phyloP scores from a whole-genome alignment of 2,797 vertebrate species.

The Clarias platycephalus region DNA sequence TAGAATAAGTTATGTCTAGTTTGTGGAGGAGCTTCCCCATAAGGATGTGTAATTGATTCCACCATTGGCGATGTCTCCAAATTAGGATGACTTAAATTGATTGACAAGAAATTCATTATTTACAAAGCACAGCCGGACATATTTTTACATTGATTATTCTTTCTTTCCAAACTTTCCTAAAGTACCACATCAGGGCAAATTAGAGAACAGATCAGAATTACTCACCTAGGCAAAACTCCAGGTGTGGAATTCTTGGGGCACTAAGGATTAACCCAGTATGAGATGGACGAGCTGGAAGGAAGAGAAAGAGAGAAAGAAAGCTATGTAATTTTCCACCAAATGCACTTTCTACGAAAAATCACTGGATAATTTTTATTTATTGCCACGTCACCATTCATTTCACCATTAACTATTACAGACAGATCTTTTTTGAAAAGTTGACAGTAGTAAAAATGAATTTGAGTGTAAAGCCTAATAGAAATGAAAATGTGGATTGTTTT shows the following conservation, averaged over 20 bases:
- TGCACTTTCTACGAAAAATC: background rate
- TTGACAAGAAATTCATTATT: constrained; percentile 1
- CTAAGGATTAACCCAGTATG: constrained; percentile 60
- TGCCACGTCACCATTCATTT: background rate
- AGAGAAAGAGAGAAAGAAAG: constrained; percentile 6
- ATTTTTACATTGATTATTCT: background rate
- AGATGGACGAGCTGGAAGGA: constrained; percentile 47
- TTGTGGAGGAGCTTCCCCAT: constrained; percentile 23
- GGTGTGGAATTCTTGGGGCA: constrained; percentile 61
- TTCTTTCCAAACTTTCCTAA: background rate
- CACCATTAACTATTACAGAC: background rate
- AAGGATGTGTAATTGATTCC: background rate
- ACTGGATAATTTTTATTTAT: background rate
- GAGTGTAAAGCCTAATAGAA: constrained; percentile 4
- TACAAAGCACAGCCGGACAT: background rate
- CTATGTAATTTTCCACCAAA: background rate
- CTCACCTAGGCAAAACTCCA: constrained; percentile 75
- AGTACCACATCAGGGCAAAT: background rate
- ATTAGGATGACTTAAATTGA: constrained; percentile 1
- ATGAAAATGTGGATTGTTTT: constrained; percentile 8
- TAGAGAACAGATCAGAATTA: constrained; percentile 38
- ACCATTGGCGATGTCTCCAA: background rate
- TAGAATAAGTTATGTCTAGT: constrained; percentile 28
- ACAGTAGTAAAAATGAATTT: constrained; percentile 12
- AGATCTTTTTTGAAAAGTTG: constrained; percentile 1